Base-by-base conservation (phyloP, 2,113 vertebrate species). In the Neolamprologus tretocephalus region DNA sequence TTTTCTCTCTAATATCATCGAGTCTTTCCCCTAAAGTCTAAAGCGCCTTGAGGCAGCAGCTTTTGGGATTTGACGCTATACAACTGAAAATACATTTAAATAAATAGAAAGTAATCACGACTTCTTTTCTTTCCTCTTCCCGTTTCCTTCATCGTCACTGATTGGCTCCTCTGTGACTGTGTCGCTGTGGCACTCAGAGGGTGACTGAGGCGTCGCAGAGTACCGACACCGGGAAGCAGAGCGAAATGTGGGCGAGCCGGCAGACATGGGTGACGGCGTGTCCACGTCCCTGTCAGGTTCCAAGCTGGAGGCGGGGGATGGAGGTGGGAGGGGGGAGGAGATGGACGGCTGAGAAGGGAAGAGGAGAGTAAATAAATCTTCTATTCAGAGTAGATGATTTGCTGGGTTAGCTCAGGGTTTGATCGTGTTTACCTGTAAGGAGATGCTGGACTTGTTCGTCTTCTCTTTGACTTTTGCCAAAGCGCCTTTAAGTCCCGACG, bases 391-490 rank as follows among this genome's bases (percentile, higher is more conserved):
- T 12, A 35, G 9, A 47, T 17, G 21, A 45, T 86, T 57, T 58
- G 1, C 35, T 47, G n/a, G n/a, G 3, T 79, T 73, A 80, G 40
- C 16, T 81, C 19, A 37, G n/a, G 21, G 14, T 1, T 11, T 47
- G 19, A 28, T 5, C 47, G 1, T 10, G 13, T 85, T 90, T 84
- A 97, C 96, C 96, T 96, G 95, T 42, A 95, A 80, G 13, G 96
- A 96, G 0, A 93, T 94, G 1, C 92, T 96, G 91, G 98, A 97
- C 86, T 97, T 97, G 91, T 89, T 95, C 73, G 97, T 96, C 85
- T 96, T 97, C 66, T 96, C 96, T 16, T 96, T 97, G 66, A 99
- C 94, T 85, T 95, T 97, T 7, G 95, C 96, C 68, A 98, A 94
- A 0, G 93, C 88, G 9, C 97, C 97, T 87, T 89, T 97, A 13